phyloP scores from a whole-genome alignment of 2,113 vertebrate genomes.

The Hippocampus comes region DNA sequence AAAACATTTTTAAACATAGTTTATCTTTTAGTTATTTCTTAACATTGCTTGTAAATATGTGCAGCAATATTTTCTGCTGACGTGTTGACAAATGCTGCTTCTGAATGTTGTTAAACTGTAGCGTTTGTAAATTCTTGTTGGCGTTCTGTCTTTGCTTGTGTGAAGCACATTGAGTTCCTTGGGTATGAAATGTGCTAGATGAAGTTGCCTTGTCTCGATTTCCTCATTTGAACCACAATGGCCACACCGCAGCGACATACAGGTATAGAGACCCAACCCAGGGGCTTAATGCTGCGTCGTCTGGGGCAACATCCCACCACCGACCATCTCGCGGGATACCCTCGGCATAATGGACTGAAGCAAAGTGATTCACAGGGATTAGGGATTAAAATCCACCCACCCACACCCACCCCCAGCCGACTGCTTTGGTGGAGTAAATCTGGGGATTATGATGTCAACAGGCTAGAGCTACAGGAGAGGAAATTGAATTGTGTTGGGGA shows the following conservation, averaged over 20 bases:
- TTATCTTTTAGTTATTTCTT: too few species aligned
- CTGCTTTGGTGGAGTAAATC: conserved; percentile 72
- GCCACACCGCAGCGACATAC: background rate
- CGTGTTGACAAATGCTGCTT: too few species aligned
- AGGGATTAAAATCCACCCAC: conserved; percentile 68
- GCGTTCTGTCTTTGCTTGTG: too few species aligned
- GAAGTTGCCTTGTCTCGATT: background rate
- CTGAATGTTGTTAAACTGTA: too few species aligned
- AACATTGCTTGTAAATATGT: too few species aligned
- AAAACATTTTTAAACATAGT: too few species aligned
- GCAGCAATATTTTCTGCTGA: too few species aligned
- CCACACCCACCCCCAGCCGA: conserved; percentile 18
- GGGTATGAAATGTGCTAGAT: too few species aligned
- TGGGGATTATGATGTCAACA: conserved; percentile 78
- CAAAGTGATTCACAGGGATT: conserved; percentile 72
- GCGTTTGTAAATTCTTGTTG: too few species aligned
- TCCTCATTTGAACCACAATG: conserved; percentile 9
- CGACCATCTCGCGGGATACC: conserved; percentile 33
- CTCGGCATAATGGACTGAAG: conserved; percentile 47
- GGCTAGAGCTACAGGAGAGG: conserved; percentile 52
- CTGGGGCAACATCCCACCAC: too few species aligned
- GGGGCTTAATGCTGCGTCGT: conserved; percentile 10
- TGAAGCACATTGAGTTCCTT: too few species aligned
- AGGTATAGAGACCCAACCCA: too few species aligned
- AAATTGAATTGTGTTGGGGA: conserved; percentile 68